These are phyloP conservation scores for Dicentrarchus labrax DNA, from an alignment of 2,113 vertebrate genomes.

Conservation along the genomic window DNA sequence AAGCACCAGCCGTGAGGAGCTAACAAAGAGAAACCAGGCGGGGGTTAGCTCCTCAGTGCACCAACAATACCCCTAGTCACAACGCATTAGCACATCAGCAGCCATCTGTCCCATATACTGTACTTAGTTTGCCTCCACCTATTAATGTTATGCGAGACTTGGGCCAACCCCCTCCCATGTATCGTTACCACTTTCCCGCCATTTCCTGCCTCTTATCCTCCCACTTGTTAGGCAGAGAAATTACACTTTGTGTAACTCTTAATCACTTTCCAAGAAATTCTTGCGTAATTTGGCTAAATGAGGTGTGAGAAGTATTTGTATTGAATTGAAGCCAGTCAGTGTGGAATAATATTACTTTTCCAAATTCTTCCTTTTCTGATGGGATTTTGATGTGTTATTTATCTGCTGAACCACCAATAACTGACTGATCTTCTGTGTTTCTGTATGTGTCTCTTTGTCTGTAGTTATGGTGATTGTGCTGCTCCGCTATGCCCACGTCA, in stretches of 20 bases:
- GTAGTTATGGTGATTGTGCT: constrained; percentile 90
- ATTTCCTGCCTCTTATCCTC: constrained; percentile 52
- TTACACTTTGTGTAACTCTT: constrained; percentile 30
- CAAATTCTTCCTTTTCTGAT: not conserved
- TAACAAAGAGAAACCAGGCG: constrained; percentile 66
- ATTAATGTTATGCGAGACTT: constrained; percentile 33
- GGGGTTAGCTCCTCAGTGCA: constrained; percentile 47
- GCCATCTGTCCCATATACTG: constrained; percentile 69
- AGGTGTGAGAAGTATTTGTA: constrained; percentile 26
- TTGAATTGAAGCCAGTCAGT: constrained; percentile 44
- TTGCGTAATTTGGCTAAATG: constrained; percentile 52
- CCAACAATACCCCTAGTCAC: constrained; percentile 73
- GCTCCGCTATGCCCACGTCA: constrained; percentile 90
- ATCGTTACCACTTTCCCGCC: constrained; percentile 59
- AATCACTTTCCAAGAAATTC: constrained; percentile 43
- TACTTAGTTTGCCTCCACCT: constrained; percentile 47
- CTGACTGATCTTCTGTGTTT: not conserved
- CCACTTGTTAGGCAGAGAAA: constrained; percentile 26
- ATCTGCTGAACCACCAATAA: not conserved
- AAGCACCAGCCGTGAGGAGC: constrained; percentile 56
- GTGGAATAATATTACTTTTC: not conserved
- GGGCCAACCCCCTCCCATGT: constrained; percentile 33
- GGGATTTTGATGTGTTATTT: not conserved
- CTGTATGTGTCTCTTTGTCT: constrained; percentile 15
- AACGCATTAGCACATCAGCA: constrained; percentile 68